A percentile compares a stretch with the other conserved stretches of the same genome.
Conservation (phyloP, 2,797 vertebrate genomes). For the Channa striata region DNA sequence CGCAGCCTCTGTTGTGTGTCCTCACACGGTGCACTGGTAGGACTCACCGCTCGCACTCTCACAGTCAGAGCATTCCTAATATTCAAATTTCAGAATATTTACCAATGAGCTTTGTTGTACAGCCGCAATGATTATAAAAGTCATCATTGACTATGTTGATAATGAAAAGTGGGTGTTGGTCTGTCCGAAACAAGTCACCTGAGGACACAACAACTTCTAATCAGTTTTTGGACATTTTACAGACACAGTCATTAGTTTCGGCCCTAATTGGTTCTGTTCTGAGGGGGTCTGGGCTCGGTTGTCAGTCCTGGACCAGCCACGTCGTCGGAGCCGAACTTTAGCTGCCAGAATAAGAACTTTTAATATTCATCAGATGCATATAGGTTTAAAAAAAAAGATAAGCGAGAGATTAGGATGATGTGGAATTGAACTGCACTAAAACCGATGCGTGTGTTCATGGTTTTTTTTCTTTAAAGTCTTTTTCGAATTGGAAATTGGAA, state of each 20-base stretch:
- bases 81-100: neutral
- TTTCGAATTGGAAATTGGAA: neutral
- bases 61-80: slow-evolving; percentile 7
- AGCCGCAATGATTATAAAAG: neutral
- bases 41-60: slow-evolving; percentile 23
- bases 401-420: slow-evolving; percentile 47
- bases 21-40: neutral
- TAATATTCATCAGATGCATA: slow-evolving; percentile 46
- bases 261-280: neutral
- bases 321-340: slow-evolving; percentile 66
- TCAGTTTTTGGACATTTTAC: neutral
- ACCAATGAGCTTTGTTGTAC: neutral
- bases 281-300: neutral
- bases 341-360: slow-evolving; percentile 75
- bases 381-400: slow-evolving; percentile 41
- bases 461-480: slow-evolving; percentile 3
- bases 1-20: slow-evolving; percentile 4
- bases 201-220: no score
- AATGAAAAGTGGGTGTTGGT: no score
- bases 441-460: slow-evolving; percentile 47
- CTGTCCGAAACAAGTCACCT: no score
- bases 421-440: slow-evolving; percentile 78
- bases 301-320: slow-evolving; percentile 16
- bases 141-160: neutral
- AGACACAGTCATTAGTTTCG: neutral